Evolutionary conservation across 2,113 vertebrate genomes (phyloP).

Genomic region (Ploceus nigricollis): DNA sequence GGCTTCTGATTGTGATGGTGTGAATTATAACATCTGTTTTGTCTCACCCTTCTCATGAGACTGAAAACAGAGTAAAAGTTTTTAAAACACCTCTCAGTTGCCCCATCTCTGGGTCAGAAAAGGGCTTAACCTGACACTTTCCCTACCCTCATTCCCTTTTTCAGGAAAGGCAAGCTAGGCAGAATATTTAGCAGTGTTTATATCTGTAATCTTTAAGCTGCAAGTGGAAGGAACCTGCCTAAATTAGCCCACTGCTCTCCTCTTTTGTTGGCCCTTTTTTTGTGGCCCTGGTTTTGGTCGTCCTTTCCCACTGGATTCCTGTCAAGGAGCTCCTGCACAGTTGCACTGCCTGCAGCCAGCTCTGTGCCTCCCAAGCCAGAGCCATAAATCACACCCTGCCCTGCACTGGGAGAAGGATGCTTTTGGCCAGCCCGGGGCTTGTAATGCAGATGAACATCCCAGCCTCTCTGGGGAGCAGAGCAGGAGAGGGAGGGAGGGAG

Average conservation of each 20-base stretch:
- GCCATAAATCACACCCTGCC: not conserved
- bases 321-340: not conserved
- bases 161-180: not conserved
- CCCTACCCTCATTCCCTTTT: not conserved
- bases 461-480: not conserved
- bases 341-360: not conserved
- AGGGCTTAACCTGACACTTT: not conserved
- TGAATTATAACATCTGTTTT: not conserved
- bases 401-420: not conserved
- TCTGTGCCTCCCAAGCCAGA: not conserved
- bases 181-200: not conserved
- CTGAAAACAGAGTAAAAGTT: not conserved
- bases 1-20: not conserved
- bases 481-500: not conserved
- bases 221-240: not conserved
- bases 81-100: not conserved
- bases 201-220: not conserved
- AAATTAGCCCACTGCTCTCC: not conserved
- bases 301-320: not conserved
- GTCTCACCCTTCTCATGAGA: not conserved
- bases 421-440: constrained; percentile 9
- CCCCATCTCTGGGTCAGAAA: not conserved
- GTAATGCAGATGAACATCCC: constrained; percentile 40
- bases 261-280: not conserved
- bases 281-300: fast-evolving